Conservation (phyloP, 2,797 vertebrate genomes). For the Sylvilagus floridanus region DNA sequence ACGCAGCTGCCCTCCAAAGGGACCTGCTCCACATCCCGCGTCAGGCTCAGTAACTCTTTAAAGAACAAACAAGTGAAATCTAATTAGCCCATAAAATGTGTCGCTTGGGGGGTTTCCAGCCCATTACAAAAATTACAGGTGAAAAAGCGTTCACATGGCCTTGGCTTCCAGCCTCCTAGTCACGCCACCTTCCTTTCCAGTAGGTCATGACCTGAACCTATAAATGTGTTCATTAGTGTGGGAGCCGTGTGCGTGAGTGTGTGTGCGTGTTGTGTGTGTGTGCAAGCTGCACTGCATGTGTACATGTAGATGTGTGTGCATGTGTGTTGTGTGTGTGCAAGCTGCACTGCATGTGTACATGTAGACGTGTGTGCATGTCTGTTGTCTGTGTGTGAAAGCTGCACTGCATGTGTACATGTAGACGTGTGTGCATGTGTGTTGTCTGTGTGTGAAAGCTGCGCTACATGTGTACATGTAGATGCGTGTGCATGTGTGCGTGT, state of each 20-base stretch:
- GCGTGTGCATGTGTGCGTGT: neutral
- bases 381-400: neutral
- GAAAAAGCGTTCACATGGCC: neutral
- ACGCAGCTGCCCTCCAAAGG: neutral
- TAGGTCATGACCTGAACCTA: neutral
- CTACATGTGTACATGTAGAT: neutral
- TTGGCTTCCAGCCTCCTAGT: neutral
- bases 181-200: neutral
- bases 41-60: neutral
- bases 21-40: neutral
- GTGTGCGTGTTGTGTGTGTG: neutral
- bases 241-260: neutral
- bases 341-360: too few species aligned
- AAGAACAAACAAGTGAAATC: slow-evolving; percentile 37
- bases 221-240: too few species aligned
- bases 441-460: neutral
- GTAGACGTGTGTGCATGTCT: too few species aligned
- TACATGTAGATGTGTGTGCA: too few species aligned
- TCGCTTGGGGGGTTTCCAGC: neutral
- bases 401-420: too few species aligned
- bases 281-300: neutral
- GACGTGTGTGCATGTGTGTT: too few species aligned
- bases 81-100: slow-evolving; percentile 39
- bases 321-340: neutral
- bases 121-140: neutral